Evolutionary conservation across 2,113 vertebrate genomes (phyloP).

Genomic region (Uropsilus gracilis): DNA sequence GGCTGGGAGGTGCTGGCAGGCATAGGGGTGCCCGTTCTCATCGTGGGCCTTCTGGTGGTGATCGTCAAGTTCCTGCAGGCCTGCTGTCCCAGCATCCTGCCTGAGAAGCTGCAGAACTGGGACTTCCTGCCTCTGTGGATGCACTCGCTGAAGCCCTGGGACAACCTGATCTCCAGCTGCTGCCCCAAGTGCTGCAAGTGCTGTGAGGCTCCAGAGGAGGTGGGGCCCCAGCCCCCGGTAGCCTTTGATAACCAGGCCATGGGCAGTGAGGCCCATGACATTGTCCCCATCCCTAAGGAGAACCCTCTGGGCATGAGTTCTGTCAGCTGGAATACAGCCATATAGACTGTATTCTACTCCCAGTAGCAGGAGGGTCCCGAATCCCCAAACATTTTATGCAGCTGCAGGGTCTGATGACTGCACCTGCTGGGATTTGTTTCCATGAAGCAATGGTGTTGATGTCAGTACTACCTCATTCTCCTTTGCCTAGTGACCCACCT

Average conservation of each 20-base stretch:
- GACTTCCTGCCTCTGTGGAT: slow-evolving; percentile 92
- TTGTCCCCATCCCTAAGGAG: slow-evolving; percentile 23
- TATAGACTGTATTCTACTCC: slow-evolving; percentile 83
- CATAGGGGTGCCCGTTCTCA: slow-evolving; percentile 88
- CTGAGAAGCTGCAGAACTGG: slow-evolving; percentile 89
- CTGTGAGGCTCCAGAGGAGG: slow-evolving; percentile 70
- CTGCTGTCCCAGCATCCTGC: slow-evolving; percentile 84
- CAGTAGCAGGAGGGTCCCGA: rapidly evolving
- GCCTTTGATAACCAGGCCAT: slow-evolving; percentile 88
- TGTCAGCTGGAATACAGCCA: slow-evolving; percentile 76
- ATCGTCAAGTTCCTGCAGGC: slow-evolving; percentile 90
- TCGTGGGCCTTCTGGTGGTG: slow-evolving; percentile 83
- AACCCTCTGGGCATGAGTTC: slow-evolving; percentile 36
- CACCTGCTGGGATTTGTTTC: not conserved
- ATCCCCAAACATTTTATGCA: not conserved
- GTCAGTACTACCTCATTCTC: not conserved
- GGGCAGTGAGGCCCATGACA: slow-evolving; percentile 76
- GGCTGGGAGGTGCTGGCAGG: slow-evolving; percentile 94
- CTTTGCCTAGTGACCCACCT: not conserved
- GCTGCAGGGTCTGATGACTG: rapidly evolving
- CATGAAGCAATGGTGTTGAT: rapidly evolving
- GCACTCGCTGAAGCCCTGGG: slow-evolving; percentile 94
- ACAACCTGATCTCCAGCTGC: slow-evolving; percentile 84
- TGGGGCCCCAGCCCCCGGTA: slow-evolving; percentile 78
- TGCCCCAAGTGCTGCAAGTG: slow-evolving; percentile 78